These are phyloP conservation scores for Amyelois transitella DNA, from an alignment of 1,140 invertebrate species.

Conservation along the genomic window DNA sequence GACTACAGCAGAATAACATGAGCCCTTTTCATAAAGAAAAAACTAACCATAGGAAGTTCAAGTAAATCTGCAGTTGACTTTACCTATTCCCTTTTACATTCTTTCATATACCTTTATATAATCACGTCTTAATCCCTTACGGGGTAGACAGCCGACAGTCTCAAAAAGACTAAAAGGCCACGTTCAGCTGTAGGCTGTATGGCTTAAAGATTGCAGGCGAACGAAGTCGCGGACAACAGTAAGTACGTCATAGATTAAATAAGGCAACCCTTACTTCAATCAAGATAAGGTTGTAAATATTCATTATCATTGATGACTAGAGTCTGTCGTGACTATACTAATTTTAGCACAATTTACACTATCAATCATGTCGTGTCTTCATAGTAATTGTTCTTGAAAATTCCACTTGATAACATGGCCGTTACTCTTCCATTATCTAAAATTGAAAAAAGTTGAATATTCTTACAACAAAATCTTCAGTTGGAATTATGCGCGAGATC, in stretches of 20 bases:
- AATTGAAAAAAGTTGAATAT: background rate
- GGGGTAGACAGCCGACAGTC: too few species aligned
- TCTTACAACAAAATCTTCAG: background rate
- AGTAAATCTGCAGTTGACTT: too few species aligned
- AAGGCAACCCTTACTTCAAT: background rate
- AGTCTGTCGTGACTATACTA: conserved; percentile 3
- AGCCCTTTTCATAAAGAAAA: too few species aligned
- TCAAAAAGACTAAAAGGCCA: too few species aligned
- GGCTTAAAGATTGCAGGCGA: background rate
- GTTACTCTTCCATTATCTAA: background rate
- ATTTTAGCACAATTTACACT: conserved; percentile 21
- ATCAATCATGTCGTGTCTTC: conserved; percentile 19
- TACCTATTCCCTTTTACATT: too few species aligned
- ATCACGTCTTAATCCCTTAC: too few species aligned
- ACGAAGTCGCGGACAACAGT: background rate
- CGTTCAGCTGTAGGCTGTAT: too few species aligned
- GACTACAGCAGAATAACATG: too few species aligned
- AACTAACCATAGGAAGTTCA: too few species aligned
- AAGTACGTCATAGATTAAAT: background rate
- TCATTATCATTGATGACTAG: background rate
- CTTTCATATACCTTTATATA: too few species aligned
- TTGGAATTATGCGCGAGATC: background rate
- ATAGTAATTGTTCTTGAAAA: conserved; percentile 29
- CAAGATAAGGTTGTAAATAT: background rate
- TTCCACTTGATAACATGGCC: conserved; percentile 13